Evolutionary conservation across 2,888 invertebrate species (phyloP), one percentile per base, ranked within the genome.

Genomic region (Amaurobius ferox): DNA sequence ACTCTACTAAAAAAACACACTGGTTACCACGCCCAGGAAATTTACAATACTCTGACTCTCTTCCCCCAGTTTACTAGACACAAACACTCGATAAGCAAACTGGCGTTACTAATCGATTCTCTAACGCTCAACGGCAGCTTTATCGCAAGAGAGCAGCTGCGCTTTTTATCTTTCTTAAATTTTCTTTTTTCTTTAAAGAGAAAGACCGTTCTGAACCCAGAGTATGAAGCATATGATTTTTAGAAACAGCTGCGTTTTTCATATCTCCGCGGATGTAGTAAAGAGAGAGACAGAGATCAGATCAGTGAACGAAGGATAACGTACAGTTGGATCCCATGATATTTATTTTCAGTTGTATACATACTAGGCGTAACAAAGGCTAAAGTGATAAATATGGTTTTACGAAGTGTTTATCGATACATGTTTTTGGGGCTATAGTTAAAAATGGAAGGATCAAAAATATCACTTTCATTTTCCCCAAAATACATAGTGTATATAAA

Each of bases 71-170:
- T 44, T 30, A 39, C 73, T 66, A 80, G 73, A 55, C 80, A 72
- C 23, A 44, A 80, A 72, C 28, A 39, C 55, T 70, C 73, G 80
- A 79, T 70, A 64, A 40, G 44, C 61, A 29, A 73, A 80, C 62
- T 70, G 80, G 73, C 66, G 55, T 7, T 29, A 39, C 67, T 66
- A 67, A 73, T 80, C 80, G 80, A 80, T 80, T n/a, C 66, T 66
- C 62, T n/a, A 35, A 39, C 30, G 70, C 62, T 68, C 66, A 28
- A 79, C 66, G 67, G 80, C 40, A 23, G 67, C 80, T 72, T 80
- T 80, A 80, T 80, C 73, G 61, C 23, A 35, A 5, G 35, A 16
- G 67, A 72, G 73, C 80, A 80, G 80, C 80, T 80, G 80, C 73
- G 48, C 39, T n/a, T 66, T 80, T 79, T 80, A 64, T 80, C 72